Conservation (phyloP, 1,140 invertebrate genomes). For the Wasmannia auropunctata region DNA sequence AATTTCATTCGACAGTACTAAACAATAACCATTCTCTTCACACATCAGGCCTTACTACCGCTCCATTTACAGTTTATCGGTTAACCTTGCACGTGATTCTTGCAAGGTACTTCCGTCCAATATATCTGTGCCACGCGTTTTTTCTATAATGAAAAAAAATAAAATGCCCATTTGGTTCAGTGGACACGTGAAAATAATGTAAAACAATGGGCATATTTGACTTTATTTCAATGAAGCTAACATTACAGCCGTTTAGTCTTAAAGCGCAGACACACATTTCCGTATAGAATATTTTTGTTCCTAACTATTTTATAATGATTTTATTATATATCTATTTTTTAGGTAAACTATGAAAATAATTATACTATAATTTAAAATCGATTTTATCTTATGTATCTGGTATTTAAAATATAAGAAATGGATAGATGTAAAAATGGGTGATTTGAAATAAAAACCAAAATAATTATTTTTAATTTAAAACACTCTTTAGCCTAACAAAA, state of each 20-base stretch:
- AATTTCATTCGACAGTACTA: conserved; percentile 56
- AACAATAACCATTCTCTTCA: conserved; percentile 63
- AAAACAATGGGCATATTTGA: neutral
- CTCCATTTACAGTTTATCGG: conserved; percentile 6
- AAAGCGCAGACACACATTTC: neutral
- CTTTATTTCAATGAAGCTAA: neutral
- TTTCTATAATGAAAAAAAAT: conserved; percentile 1
- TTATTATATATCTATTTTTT: neutral
- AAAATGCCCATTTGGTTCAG: neutral
- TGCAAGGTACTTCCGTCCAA: conserved; percentile 27
- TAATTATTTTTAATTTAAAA: neutral
- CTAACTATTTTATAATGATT: neutral
- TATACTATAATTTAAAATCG: neutral
- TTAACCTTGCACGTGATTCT: conserved; percentile 22
- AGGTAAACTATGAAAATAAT: neutral
- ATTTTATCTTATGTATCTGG: neutral
- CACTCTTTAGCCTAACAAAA: neutral
- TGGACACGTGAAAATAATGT: neutral
- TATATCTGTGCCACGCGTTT: neutral
- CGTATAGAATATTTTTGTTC: neutral
- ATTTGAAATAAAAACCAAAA: neutral
- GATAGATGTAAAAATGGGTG: neutral
- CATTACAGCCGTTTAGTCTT: neutral
- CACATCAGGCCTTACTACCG: neutral
- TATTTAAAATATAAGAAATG: neutral